Evolutionary conservation across 2,797 vertebrate species (phyloP).

Genomic region (Acanthis flammea): DNA sequence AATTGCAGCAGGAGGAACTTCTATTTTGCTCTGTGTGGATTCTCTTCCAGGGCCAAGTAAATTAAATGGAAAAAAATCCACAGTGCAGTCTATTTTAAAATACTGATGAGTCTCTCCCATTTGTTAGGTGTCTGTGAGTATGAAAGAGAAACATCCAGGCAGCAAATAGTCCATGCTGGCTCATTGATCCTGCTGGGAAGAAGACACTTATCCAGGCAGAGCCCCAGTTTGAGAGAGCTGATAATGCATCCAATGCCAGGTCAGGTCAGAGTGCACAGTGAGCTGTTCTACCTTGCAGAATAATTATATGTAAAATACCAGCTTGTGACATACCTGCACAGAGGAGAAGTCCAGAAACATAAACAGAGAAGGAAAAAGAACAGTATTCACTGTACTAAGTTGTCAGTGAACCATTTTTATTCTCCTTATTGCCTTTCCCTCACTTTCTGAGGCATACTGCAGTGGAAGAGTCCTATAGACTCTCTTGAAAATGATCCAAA

Average conservation of each 20-base stretch:
- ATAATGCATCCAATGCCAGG: fast-evolving
- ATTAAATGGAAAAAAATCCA: neutral
- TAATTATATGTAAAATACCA: neutral
- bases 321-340: neutral
- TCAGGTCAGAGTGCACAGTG: neutral
- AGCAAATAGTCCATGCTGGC: neutral
- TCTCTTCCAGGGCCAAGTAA: neutral
- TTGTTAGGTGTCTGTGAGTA: neutral
- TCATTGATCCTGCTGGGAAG: neutral
- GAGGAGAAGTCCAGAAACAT: neutral
- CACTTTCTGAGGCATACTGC: neutral
- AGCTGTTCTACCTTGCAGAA: neutral
- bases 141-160: neutral
- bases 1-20: neutral
- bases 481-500: neutral
- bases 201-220: neutral
- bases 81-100: neutral
- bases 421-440: neutral
- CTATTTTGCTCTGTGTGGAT: neutral
- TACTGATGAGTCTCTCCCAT: neutral
- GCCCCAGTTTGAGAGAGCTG: neutral
- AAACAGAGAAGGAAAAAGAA: neutral
- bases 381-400: neutral
- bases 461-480: neutral
- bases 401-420: neutral